These are phyloP conservation scores for Tolypeutes matacus DNA, from an alignment of 2,797 vertebrate species.

Conservation along the genomic window DNA sequence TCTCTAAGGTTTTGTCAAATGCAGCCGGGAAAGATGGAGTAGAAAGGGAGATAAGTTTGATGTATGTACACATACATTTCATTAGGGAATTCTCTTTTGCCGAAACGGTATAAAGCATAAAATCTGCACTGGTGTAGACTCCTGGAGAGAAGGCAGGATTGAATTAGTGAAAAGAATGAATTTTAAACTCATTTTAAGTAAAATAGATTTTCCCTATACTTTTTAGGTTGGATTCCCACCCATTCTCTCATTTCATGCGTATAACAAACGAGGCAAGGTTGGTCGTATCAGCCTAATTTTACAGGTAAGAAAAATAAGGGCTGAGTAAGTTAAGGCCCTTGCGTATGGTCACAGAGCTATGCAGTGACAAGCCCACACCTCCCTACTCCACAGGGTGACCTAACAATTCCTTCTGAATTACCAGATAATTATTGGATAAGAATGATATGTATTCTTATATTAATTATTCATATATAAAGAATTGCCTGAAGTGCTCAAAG, in stretches of 20 bases:
- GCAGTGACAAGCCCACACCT: constrained; percentile 38
- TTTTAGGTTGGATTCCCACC: constrained; percentile 7
- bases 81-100: constrained; percentile 41
- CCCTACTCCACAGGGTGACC: constrained; percentile 60
- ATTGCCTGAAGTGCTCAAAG: constrained; percentile 78
- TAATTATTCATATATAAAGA: constrained; percentile 82
- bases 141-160: neutral
- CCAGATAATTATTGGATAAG: constrained; percentile 79
- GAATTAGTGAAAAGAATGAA: constrained; percentile 56
- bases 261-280: constrained; percentile 13
- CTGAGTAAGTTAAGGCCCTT: constrained; percentile 43
- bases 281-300: constrained; percentile 39
- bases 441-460: constrained; percentile 77
- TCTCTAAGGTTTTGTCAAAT: neutral
- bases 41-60: neutral
- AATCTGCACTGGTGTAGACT: neutral
- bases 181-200: constrained; percentile 55
- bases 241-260: constrained; percentile 17
- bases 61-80: neutral
- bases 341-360: constrained; percentile 46
- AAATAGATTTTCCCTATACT: constrained; percentile 29
- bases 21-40: too few species aligned
- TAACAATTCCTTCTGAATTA: constrained; percentile 78
- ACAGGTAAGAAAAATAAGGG: constrained; percentile 70
- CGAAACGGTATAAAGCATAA: neutral